Base-by-base conservation (phyloP, 2,797 vertebrate genomes). In the Typhlichthys subterraneus region DNA sequence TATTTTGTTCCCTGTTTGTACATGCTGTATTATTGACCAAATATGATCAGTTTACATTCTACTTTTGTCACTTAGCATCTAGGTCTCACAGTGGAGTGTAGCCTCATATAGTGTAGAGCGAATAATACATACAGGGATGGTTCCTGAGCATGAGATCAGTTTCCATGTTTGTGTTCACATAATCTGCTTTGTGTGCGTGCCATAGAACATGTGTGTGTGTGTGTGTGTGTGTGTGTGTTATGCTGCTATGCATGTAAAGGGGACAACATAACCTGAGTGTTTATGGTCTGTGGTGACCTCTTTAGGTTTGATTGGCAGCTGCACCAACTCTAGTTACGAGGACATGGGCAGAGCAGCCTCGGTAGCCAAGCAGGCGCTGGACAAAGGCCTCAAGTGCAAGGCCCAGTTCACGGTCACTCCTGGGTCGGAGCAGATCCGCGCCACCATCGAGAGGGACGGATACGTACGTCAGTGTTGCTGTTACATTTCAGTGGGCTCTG, bases 331-430 rank as follows among this genome's bases (percentile, higher is more conserved):
- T 4, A 98, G 96, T 84, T 99, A 98, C 0, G 96, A 98, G 74
- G 96, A 98, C 82, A 98, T 98, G 96, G 96, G 96, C 53, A 93
- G 96, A 5, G 94, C 96, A 0, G 95, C 95, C 45, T 96, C 97
- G 0, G 88, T 99, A 81, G 97, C 96, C 80, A 95, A 95, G 63
- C 97, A 98, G 85, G 96, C 97, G 0, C 86, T 98, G 13, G 91
- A 93, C 0, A 94, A 92, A 3, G 96, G 96, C 13, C 69, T 97
- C 61, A 96, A 95, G 76, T 97, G 95, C 88, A 97, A 95, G 74
- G 93, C 96, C 11, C 90, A 89, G 81, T 98, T 99, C 89, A 87
- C 96, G 0, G 93, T 98, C 75, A 98, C 95, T 0, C 97, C 97
- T 0, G 96, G 97, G 29, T 98, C 97, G 0, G 97, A 99, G 77